These are phyloP conservation scores for Congeria kusceri DNA, from an alignment of 2,888 invertebrate genomes.

Conservation along the genomic window DNA sequence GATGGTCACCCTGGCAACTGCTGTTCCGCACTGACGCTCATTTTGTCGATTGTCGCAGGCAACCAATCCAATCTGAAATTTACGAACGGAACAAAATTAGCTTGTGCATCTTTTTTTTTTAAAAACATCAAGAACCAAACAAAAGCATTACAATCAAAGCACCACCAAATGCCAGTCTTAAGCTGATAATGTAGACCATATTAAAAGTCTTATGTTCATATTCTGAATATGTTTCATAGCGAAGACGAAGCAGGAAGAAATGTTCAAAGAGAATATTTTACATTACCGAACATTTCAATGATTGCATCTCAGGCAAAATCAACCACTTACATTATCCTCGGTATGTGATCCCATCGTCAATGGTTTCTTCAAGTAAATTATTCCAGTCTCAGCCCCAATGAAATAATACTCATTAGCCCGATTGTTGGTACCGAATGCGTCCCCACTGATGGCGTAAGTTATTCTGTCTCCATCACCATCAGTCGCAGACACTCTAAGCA, in stretches of 20 bases:
- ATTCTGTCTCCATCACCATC: constrained; percentile 74
- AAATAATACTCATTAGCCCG: constrained; percentile 74
- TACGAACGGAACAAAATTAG: too few species aligned
- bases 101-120: too few species aligned
- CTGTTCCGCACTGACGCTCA: constrained; percentile 68
- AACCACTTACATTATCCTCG: constrained; percentile 68
- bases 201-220: too few species aligned
- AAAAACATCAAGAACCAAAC: too few species aligned
- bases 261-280: too few species aligned
- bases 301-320: too few species aligned
- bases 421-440: constrained; percentile 48
- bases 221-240: too few species aligned
- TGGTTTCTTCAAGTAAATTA: constrained; percentile 74
- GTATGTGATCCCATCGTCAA: constrained; percentile 68
- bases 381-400: constrained; percentile 72
- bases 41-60: constrained; percentile 63
- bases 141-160: too few species aligned
- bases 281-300: too few species aligned
- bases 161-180: too few species aligned
- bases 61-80: constrained; percentile 47
- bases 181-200: too few species aligned
- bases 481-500: constrained; percentile 72
- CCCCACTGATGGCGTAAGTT: constrained; percentile 76
- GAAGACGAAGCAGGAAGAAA: too few species aligned
- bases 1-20: constrained; percentile 68